phyloP scores from a whole-genome alignment of 2,797 vertebrate species.

The Furcifer pardalis region DNA sequence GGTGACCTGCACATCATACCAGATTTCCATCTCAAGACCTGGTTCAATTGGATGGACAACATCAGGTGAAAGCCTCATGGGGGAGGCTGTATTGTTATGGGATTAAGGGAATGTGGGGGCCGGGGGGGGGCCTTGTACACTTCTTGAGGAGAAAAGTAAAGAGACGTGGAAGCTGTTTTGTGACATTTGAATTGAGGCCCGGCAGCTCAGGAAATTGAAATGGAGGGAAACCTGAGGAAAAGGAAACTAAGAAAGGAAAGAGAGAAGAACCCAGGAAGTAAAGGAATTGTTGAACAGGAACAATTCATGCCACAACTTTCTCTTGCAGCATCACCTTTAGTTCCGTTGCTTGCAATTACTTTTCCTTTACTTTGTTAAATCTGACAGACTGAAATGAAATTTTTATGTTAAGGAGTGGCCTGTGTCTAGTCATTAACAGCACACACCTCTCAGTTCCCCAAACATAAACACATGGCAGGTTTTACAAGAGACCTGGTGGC shows the following conservation, averaged over 20 bases:
- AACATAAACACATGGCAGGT: too few relatives aligned
- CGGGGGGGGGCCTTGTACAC: not conserved
- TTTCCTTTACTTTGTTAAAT: too few relatives aligned
- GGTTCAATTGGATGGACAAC: constrained; percentile 92
- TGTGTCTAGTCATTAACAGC: not conserved
- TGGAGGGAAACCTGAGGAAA: not conserved
- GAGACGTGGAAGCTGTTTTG: too few relatives aligned
- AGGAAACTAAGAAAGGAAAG: not conserved
- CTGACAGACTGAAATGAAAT: not conserved
- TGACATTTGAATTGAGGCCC: too few relatives aligned
- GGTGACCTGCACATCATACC: constrained; percentile 88
- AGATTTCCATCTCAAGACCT: constrained; percentile 86
- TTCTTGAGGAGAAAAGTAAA: not conserved
- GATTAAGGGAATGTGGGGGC: too few relatives aligned
- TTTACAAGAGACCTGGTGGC: too few relatives aligned
- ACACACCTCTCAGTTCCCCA: not conserved
- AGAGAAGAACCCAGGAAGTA: not conserved
- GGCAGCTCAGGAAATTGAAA: not conserved
- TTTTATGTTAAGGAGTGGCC: not conserved
- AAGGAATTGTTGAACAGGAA: too few relatives aligned
- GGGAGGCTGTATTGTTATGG: not conserved
- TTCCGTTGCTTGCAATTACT: too few relatives aligned
- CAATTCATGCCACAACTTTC: too few relatives aligned
- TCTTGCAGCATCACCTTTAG: too few relatives aligned
- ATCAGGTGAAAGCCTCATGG: constrained; percentile 75